Base-by-base conservation (phyloP, 2,797 vertebrate species). In the Galagoides demidoff region DNA sequence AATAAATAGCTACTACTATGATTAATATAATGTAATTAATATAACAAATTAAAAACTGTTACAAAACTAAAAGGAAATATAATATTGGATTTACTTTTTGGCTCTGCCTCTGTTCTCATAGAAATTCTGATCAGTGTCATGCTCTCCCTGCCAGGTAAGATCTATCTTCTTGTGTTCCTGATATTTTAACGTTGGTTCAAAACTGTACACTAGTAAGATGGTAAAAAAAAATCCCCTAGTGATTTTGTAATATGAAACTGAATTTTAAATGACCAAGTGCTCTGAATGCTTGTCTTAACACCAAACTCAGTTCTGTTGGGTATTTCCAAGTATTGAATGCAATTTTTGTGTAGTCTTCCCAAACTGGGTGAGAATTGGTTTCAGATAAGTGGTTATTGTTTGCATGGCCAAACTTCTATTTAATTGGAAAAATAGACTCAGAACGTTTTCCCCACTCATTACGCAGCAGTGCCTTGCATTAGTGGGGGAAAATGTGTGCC, bases 401-500 rank as follows among this genome's bases (percentile, higher is more conserved):
- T n/a, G 5, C 57, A 37, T 4, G 25, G 37, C 23, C 25, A 66
- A 45, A 37, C 27, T 86, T 88, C 78, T 63, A 73, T 66, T 92
- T 74, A 78, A 63, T 49, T 78, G 16, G 94, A 70, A 86, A 95
- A 83, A 76, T 0, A 49, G 77, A 85, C 52, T 90, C 90, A 52
- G 88, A 49, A n/a, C 88, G 20, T n/a, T 3, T 27, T 79, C 73
- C n/a, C 52, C 19, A 34, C 52, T 90, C 95, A 76, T 95, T 92
- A 63, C 39, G 93, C 85, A 89, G 19, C 29, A 61, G 55, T 7
- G 70, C 12, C 13, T 77, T 11, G 5, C 7, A 1, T 39, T 6
- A 0, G 19, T 22, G 20, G 59, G 59, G 39, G 1, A 12, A 37
- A 22, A 84, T 3, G 25, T 2, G 7, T 27, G 55, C 16, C 7